These are phyloP conservation scores for Denticeps clupeoides DNA, from an alignment of 2,797 vertebrate species.

Conservation along the genomic window DNA sequence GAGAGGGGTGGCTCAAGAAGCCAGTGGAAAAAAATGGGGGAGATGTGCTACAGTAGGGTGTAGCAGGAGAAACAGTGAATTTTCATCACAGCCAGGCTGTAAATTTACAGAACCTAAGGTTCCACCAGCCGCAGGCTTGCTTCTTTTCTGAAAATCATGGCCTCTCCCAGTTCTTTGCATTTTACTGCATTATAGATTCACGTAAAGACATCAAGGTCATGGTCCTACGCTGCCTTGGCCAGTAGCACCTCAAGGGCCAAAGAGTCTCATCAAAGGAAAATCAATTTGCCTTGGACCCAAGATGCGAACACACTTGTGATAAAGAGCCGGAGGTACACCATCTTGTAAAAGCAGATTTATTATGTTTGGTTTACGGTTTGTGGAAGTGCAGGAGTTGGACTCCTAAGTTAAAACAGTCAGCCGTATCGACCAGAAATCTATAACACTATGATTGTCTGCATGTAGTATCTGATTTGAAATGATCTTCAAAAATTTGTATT, in stretches of 20 bases:
- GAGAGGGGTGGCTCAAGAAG: constrained; percentile 16
- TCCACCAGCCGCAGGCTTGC: too few relatives aligned
- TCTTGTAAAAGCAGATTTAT: constrained; percentile 9
- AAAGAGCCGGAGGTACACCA: constrained; percentile 3
- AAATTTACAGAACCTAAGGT: too few relatives aligned
- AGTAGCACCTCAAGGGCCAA: constrained; percentile 10
- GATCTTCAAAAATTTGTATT: too few relatives aligned
- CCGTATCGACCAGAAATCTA: too few relatives aligned
- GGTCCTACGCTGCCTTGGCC: neutral
- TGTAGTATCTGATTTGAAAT: too few relatives aligned
- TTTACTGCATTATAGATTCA: constrained; percentile 18
- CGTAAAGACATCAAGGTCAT: constrained; percentile 12
- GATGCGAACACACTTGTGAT: constrained; percentile 3
- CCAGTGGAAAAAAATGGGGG: neutral
- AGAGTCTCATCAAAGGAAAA: constrained; percentile 18
- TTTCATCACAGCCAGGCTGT: neutral
- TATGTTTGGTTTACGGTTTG: constrained; percentile 1
- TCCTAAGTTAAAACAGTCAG: constrained; percentile 2
- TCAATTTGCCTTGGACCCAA: constrained; percentile 1
- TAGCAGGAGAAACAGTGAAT: neutral
- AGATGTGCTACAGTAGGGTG: constrained; percentile 3
- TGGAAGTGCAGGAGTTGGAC: neutral
- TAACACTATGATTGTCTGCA: too few relatives aligned
- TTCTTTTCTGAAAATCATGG: neutral
- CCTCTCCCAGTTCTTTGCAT: constrained; percentile 24